Evolutionary conservation across 2,888 invertebrate species (phyloP).

Genomic region (Agriopis aurantiaria): DNA sequence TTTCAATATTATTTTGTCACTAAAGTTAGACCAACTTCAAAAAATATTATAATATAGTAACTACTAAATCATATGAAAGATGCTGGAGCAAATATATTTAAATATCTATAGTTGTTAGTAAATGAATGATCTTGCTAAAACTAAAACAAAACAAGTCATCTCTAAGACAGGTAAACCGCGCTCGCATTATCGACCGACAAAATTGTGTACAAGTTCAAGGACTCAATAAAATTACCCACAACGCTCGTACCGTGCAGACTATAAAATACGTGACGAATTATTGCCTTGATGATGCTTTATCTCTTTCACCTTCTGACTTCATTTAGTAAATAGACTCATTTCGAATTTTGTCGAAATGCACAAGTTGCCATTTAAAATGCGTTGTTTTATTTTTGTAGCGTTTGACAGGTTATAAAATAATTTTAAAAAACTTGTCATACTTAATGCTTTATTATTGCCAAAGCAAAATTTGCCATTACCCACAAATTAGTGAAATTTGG

Average conservation of each 20-base stretch:
- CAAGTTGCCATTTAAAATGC: too few relatives aligned
- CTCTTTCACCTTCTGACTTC: slow-evolving; percentile 13
- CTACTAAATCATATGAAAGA: too few relatives aligned
- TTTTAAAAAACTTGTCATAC: too few relatives aligned
- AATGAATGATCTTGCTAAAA: slow-evolving; percentile 63
- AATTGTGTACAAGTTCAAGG: slow-evolving; percentile 84
- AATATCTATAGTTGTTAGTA: neutral
- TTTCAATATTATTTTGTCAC: too few relatives aligned
- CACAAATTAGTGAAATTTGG: too few relatives aligned
- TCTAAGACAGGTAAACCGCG: slow-evolving; percentile 59
- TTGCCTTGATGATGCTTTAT: slow-evolving; percentile 31
- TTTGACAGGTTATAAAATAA: too few relatives aligned
- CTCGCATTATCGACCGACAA: slow-evolving; percentile 80
- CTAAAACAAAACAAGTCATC: slow-evolving; percentile 60
- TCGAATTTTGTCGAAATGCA: neutral
- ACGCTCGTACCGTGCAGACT: slow-evolving; percentile 62
- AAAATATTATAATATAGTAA: too few relatives aligned
- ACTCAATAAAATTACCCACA: slow-evolving; percentile 77
- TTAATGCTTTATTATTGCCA: too few relatives aligned
- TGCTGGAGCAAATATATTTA: too few relatives aligned
- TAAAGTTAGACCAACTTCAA: too few relatives aligned
- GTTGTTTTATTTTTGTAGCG: too few relatives aligned
- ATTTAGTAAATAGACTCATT: neutral
- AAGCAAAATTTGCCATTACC: too few relatives aligned
- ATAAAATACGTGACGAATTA: slow-evolving; percentile 65